Base-by-base conservation (phyloP, 2,888 invertebrate genomes). In the Sarcophaga carnaria region DNA sequence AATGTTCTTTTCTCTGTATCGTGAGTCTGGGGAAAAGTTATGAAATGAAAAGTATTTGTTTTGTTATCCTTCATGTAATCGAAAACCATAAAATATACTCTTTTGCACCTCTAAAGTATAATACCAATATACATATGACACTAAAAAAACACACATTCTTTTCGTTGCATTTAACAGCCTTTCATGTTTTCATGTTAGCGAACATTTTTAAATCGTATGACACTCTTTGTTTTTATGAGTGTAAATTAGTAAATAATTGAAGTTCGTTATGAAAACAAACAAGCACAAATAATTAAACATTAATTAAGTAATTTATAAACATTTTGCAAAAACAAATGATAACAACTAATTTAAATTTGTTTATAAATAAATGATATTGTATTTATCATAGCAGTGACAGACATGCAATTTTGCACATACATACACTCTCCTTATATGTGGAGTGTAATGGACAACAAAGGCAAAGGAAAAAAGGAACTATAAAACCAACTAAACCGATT, bases 391-490 rank as follows among this genome's bases (percentile, higher is more conserved):
- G 25, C 11, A 47, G 22, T 49, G 77, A 77, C 60, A 77, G 84
- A 71, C 84, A 84, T 84, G 84, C 83, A 72, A 83, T 78, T 62
- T 22, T 62, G 62, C 59, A 60, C 25, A 47, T 10, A 1, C 45
- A 27, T 27, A 49, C 49, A 17, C 54, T 4, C 17, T 54, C 54
- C 14, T 4, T 54, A 5, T 27, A 62, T 62, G 6, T 59, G 11
- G 14, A 59, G 3, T 49, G 20, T 60, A 20, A 37, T 27, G 63
- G 63, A 76, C 75, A 81, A 75, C 12, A 62, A 62, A 62, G 0
- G 10, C 17, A 54, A 54, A 12, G 17, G 5, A 17, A 54, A 54
- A 54, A 14, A 12, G 1, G 14, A 54, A 14, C 17, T 54, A 54
- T 14, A 54, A 14, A 54, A 54, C 54, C 4, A 54, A 54, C 12